phyloP scores from a whole-genome alignment of 2,888 invertebrate genomes.

The Megamerina dolium region DNA sequence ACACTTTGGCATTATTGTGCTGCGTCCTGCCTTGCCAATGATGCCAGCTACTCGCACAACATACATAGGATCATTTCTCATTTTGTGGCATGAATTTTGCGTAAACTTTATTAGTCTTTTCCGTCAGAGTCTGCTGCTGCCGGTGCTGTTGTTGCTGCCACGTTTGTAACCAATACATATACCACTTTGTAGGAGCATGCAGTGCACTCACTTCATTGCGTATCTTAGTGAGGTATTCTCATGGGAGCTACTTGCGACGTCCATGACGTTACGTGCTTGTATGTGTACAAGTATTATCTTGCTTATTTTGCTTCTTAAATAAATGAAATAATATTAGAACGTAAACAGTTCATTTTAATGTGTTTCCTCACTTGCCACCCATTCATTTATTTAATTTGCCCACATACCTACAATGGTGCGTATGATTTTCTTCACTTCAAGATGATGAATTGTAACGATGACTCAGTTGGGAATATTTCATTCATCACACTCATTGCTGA shows the following conservation, averaged over 20 bases:
- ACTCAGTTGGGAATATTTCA: slow-evolving; percentile 27
- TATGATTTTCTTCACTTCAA: slow-evolving; percentile 8
- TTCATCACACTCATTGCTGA: too few relatives aligned
- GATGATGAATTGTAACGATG: slow-evolving; percentile 37
- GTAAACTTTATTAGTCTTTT: slow-evolving; percentile 10
- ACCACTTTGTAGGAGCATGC: too few relatives aligned
- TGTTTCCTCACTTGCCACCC: background rate
- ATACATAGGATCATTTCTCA: too few relatives aligned
- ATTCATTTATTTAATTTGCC: too few relatives aligned
- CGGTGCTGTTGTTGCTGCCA: background rate
- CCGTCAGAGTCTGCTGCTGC: background rate
- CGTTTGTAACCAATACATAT: background rate
- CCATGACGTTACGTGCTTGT: too few relatives aligned
- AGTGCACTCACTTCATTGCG: too few relatives aligned
- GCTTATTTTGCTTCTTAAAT: slow-evolving; percentile 4
- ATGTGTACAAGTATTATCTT: background rate
- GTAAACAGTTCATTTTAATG: slow-evolving; percentile 27
- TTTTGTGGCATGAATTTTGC: slow-evolving; percentile 26
- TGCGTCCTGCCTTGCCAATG: too few relatives aligned
- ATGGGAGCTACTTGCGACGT: slow-evolving; percentile 1
- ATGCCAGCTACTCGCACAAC: too few relatives aligned
- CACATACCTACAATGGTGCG: too few relatives aligned
- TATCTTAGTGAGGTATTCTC: too few relatives aligned
- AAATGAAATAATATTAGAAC: slow-evolving; percentile 21
- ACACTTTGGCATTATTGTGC: slow-evolving; percentile 36